Evolutionary conservation across 2,797 vertebrate species (phyloP), one percentile per base, ranked within the genome.

Genomic region (Lacerta viridis): DNA sequence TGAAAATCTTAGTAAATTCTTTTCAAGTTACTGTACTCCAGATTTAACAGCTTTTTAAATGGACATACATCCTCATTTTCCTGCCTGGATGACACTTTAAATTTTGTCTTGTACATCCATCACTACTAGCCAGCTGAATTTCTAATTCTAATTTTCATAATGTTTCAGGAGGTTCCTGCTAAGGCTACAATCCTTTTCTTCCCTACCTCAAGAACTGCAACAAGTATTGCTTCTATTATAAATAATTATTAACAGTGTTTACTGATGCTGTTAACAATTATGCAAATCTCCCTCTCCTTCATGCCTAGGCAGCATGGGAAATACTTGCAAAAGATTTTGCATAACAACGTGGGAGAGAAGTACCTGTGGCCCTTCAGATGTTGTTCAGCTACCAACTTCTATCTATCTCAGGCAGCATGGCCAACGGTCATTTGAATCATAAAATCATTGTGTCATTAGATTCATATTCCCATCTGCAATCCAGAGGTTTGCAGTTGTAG

Each of bases 1-100:
- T 1, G 68, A 61, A 90, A 11, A 80, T 25, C 64, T 17, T 78
- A 91, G 88, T 87, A 89, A 61, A 85, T 78, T 84, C 82, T 87
- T 59, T 90, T 39, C 59, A 33, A 83, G n/a, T 29, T 77, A 68
- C 9, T 2, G 1, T 43, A 55, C 88, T 25, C 43, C 6, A 91
- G 83, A 50, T 7, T 79, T 61, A 88, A 81, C 15, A 68, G 18
- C 36, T 69, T 29, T 4, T 68, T 29, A 41, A 41, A n/a, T 61
- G n/a, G n/a, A 7, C 20, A 17, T 1, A 69, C 7, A 29, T 46
- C 41, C 17, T n/a, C 41, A 83, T 80, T 50, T 36, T 36, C 3
- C n/a, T 18, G 25, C 66, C 29, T 43, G 17, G 9, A 59, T 27
- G 59, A 43, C 17, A n/a, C 36, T 85, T 85, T 20, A 7, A 72